Percentiles rank a stretch among this genome's conserved stretches.
phyloP scores from a whole-genome alignment of 2,888 invertebrate genomes.

The Melieria picta region DNA sequence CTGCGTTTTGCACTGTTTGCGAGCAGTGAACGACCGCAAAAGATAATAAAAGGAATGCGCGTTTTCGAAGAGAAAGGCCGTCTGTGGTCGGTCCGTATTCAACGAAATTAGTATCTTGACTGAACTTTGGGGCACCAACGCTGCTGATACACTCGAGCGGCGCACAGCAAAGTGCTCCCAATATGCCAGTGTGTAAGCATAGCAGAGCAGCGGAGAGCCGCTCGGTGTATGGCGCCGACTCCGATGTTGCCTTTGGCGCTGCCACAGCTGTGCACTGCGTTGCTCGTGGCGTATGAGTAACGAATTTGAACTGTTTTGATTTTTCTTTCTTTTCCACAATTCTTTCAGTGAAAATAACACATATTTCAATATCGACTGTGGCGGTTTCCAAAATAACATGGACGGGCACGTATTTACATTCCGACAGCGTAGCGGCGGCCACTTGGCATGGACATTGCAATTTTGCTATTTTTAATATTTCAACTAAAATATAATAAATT shows the following conservation, averaged over 20 bases:
- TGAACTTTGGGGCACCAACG: not conserved
- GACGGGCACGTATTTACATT: too few species aligned
- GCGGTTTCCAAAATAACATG: too few species aligned
- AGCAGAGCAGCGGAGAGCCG: not conserved
- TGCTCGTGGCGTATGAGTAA: constrained; percentile 12
- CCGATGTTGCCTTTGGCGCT: not conserved
- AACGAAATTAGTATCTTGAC: constrained; percentile 23
- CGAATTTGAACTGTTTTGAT: not conserved
- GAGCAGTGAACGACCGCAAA: too few species aligned
- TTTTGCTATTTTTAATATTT: too few species aligned
- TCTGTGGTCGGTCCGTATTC: constrained; percentile 8
- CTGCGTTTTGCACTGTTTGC: too few species aligned
- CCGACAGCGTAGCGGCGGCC: too few species aligned
- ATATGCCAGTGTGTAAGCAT: not conserved
- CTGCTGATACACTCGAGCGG: not conserved
- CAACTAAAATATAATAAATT: too few species aligned
- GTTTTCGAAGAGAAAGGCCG: not conserved
- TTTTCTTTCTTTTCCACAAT: too few species aligned
- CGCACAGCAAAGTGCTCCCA: not conserved
- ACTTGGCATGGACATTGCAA: too few species aligned
- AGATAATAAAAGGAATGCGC: too few species aligned
- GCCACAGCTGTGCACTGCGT: not conserved
- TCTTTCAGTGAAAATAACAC: too few species aligned
- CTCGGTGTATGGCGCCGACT: not conserved
- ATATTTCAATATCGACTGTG: too few species aligned